Evolutionary conservation across 2,888 invertebrate species (phyloP), one percentile per base, ranked within the genome.

Genomic region (Cyaniris semiargus): DNA sequence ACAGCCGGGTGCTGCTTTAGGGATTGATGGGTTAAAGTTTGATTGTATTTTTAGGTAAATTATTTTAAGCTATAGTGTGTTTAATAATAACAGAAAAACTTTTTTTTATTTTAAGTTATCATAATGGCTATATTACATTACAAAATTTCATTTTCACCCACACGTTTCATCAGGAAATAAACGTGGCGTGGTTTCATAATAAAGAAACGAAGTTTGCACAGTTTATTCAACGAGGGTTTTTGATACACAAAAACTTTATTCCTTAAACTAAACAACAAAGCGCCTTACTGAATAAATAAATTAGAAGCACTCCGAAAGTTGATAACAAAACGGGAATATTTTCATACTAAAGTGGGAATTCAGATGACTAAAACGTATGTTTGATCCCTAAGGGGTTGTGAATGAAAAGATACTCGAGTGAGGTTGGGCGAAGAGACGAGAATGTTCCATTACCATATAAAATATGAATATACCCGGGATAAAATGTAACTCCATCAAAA

Each of bases 351-450:
- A 72, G 44, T 38, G 23, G 6, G 48, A 10, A 48, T 72, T 72
- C 21, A 23, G 72, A 48, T 44, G 44, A 72, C 72, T 48, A 15
- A 72, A 44, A 38, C 48, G 44, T 72, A 72, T 44, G 72, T 23
- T 13, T 27, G 44, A n/a, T 72, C 72, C 48, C 72, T 13, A 21
- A 31, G 44, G 72, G 23, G 21, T 72, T 72, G 72, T 48, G 72
- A 72, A 72, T 72, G 72, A 44, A 44, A 72, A 72, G 72, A 44
- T 44, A 72, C 72, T 53, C 23, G 23, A 23, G 60, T 13, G 60
- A 38, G 71, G 21, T 13, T 44, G 38, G 34, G 44, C 1, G 1
- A 70, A 31, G 70, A 31, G 70, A 70, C 27, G 70, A 27, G n/a
- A 18, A 38, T 34, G 70, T 8, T 60, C 27, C 10, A 66, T 27